Evolutionary conservation across 2,888 invertebrate genomes (phyloP).

Genomic region (Macropis europaea): DNA sequence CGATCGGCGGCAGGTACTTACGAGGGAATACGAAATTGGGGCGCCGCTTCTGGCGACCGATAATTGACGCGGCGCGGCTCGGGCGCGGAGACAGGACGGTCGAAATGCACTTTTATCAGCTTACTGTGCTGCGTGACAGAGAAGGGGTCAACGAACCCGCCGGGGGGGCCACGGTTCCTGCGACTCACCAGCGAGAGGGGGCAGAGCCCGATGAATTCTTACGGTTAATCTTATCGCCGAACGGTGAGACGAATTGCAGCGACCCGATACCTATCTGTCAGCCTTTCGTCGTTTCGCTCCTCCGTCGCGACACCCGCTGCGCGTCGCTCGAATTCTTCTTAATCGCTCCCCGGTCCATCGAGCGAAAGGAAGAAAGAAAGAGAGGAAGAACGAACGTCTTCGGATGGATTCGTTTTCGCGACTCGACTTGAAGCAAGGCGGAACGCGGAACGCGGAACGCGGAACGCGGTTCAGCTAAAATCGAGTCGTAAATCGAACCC

Average conservation of each 20-base stretch:
- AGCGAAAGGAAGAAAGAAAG: too few species aligned
- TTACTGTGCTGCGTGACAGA: constrained; percentile 11
- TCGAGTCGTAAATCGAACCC: neutral
- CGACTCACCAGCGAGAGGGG: constrained; percentile 15
- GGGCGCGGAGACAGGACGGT: constrained; percentile 26
- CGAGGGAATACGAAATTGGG: neutral
- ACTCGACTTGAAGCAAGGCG: neutral
- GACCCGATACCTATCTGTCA: constrained; percentile 34
- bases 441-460: neutral
- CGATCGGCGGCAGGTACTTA: too few species aligned
- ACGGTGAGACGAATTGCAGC: constrained; percentile 45
- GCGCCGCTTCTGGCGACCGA: neutral
- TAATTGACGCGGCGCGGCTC: neutral
- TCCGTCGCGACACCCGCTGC: neutral
- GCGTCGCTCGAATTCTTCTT: neutral
- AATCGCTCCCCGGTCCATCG: neutral
- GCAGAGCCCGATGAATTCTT: constrained; percentile 40
- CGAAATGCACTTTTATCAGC: constrained; percentile 72
- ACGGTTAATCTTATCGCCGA: constrained; percentile 56
- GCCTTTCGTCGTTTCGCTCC: constrained; percentile 8
- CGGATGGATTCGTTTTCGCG: too few species aligned
- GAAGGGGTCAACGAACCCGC: constrained; percentile 66
- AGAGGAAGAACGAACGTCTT: too few species aligned
- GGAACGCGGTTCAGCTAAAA: neutral
- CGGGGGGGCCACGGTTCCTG: constrained; percentile 27